Conservation (phyloP, 2,888 invertebrate genomes). For the Himalopsyche kuldschensis region DNA sequence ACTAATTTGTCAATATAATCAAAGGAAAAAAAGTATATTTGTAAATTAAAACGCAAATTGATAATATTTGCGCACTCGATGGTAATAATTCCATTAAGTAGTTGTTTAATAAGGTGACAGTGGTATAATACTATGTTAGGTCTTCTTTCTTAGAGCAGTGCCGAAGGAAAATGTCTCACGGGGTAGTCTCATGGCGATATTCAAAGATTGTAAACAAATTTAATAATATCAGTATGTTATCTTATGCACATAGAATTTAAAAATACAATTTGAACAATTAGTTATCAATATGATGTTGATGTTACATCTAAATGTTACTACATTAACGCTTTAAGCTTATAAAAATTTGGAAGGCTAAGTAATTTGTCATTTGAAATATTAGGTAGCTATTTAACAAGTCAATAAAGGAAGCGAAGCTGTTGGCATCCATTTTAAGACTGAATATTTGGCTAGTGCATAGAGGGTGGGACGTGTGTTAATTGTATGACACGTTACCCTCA, state of each 20-base stretch:
- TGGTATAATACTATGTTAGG: too few species aligned
- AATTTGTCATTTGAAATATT: slow-evolving; percentile 13
- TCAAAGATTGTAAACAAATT: neutral
- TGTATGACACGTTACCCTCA: slow-evolving; percentile 16
- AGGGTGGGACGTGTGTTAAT: slow-evolving; percentile 16
- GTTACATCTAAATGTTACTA: slow-evolving; percentile 35
- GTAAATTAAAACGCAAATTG: too few species aligned
- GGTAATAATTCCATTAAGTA: too few species aligned
- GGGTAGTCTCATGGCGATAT: neutral
- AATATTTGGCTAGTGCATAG: slow-evolving; percentile 36
- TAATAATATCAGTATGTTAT: slow-evolving; percentile 13
- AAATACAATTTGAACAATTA: slow-evolving; percentile 21
- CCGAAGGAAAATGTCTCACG: neutral
- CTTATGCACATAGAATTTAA: slow-evolving; percentile 27
- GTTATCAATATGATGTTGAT: slow-evolving; percentile 24
- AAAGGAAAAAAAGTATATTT: too few species aligned
- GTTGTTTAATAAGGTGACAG: too few species aligned
- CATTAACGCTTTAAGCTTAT: slow-evolving; percentile 25
- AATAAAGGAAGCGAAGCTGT: slow-evolving; percentile 32
- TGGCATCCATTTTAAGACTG: slow-evolving; percentile 40
- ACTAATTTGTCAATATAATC: too few species aligned
- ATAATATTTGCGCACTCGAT: too few species aligned
- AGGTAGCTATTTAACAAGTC: slow-evolving; percentile 28
- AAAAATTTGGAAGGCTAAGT: slow-evolving; percentile 18
- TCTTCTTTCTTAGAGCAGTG: too few species aligned